Evolutionary conservation across 2,888 invertebrate species (phyloP), one percentile per base, ranked within the genome.

Genomic region (Fabriciana adippe): DNA sequence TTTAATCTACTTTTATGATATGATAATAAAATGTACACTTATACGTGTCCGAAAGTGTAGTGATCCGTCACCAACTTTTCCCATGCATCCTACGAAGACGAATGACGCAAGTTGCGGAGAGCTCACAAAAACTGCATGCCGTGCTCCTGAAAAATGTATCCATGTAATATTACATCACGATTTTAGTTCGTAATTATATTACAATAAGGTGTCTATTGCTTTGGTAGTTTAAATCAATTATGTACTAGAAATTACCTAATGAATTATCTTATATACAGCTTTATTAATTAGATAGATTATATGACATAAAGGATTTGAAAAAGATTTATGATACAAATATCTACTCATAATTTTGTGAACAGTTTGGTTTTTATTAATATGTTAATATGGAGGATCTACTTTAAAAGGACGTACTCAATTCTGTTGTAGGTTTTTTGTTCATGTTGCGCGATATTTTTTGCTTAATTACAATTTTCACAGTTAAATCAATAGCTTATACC

Each of bases 81-180:
- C 88, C 84, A 87, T 89, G 89, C 89, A 88, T 85, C 84, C 85
- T 81, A 78, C 78, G 82, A 89, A 90, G 90, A 91, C 87, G 86
- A 86, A 91, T 87, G 87, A 87, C 81, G 76, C 74, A 90, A 91
- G 88, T 90, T 90, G 74, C 77, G 68, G 74, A 76, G 74, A 76
- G 75, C 75, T 76, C 75, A 75, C 79, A 89, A 89, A 89, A 90
- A 89, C 82, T 83, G 79, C 80, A 73, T 73, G 73, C 74, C 74
- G 69, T 74, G 71, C 72, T 72, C 75, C 77, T 75, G 66, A 72
- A 74, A 73, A 74, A 72, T 73, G 67, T 48, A 48, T 13, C 61
- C 53, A 35, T 53, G 60, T 45, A 60, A 54, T 57, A 47, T 66
- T 62, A 55, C 4, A 31, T 15, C 48, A 18, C 47, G 45, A 59